Evolutionary conservation across 2,797 vertebrate genomes (phyloP).

Genomic region (Rhabdophis nuchalis): DNA sequence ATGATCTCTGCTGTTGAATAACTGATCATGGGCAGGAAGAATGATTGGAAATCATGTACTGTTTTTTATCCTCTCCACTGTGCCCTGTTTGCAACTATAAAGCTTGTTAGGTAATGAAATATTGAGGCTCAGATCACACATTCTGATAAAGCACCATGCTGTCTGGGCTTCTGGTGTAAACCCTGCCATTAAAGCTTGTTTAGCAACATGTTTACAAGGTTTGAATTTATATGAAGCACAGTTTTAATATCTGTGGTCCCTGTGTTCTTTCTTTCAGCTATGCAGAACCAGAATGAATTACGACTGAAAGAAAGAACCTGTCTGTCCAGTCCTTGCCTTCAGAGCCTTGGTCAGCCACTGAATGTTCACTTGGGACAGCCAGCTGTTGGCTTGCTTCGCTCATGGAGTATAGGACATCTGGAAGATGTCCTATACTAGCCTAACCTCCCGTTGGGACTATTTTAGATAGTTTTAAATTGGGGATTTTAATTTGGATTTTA

Average conservation of each 20-base stretch:
- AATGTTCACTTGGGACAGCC: neutral
- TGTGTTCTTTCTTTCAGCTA: conserved; percentile 45
- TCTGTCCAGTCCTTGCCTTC: conserved; percentile 72
- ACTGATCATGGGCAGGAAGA: neutral
- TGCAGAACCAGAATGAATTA: neutral
- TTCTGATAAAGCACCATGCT: neutral
- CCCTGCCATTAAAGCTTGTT: neutral
- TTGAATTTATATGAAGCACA: neutral
- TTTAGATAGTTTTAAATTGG: too few species aligned
- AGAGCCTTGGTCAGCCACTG: conserved; percentile 43
- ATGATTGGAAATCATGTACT: neutral
- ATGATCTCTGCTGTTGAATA: neutral
- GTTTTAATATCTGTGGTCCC: conserved; percentile 3
- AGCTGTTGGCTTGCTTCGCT: conserved; percentile 58
- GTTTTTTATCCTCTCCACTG: neutral
- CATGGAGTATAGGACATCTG: conserved; percentile 66
- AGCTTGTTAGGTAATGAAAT: neutral
- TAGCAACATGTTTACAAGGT: neutral
- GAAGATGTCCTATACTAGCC: too few species aligned
- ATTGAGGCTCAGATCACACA: neutral
- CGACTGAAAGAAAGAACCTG: conserved; percentile 54
- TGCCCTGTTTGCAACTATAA: neutral
- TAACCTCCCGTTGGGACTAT: too few species aligned
- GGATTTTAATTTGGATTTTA: too few species aligned
- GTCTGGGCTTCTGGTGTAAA: neutral